Evolutionary conservation across 92 coral and sea anemone species (phyloP).

Genomic region (Zoanthus sociatus): DNA sequence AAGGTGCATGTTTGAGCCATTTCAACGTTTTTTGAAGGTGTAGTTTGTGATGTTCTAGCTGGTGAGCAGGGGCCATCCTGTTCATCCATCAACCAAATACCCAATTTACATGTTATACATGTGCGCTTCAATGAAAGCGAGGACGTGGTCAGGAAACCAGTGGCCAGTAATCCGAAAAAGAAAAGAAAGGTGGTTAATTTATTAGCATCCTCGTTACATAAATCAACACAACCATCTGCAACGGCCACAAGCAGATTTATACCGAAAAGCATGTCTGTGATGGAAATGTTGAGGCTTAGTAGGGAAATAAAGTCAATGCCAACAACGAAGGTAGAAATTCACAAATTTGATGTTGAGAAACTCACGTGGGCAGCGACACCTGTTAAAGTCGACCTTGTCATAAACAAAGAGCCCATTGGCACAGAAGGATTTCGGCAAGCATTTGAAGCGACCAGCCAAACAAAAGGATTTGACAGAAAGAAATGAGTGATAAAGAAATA

Average conservation of each 20-base stretch:
- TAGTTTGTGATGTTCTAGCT: slow-evolving; percentile 62
- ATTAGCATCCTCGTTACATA: not conserved
- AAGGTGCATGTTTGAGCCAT: slow-evolving; percentile 54
- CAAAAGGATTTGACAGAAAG: slow-evolving; percentile 44
- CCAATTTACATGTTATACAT: slow-evolving; percentile 56
- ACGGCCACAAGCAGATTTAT: slow-evolving; percentile 64
- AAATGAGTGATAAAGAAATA: slow-evolving; percentile 73
- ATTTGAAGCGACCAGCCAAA: slow-evolving; percentile 59
- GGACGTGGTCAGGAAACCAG: too few species aligned
- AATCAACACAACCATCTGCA: not conserved
- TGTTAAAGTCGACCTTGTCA: slow-evolving; percentile 55
- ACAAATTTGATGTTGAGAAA: slow-evolving; percentile 55
- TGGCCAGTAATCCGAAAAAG: not conserved
- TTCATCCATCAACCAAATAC: slow-evolving; percentile 64
- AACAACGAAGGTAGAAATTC: slow-evolving; percentile 50
- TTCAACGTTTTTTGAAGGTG: slow-evolving; percentile 43
- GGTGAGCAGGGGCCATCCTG: slow-evolving; percentile 80
- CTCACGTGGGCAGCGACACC: slow-evolving; percentile 63
- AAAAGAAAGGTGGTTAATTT: not conserved
- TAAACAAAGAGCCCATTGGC: slow-evolving; percentile 63
- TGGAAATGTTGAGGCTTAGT: slow-evolving; percentile 72
- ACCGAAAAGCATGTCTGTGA: slow-evolving; percentile 68
- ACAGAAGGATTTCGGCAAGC: slow-evolving; percentile 68
- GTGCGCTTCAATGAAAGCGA: not conserved
- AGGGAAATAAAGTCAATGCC: slow-evolving; percentile 59